Evolutionary conservation across 92 coral and sea anemone species (phyloP).

Genomic region (Porites lobata): DNA sequence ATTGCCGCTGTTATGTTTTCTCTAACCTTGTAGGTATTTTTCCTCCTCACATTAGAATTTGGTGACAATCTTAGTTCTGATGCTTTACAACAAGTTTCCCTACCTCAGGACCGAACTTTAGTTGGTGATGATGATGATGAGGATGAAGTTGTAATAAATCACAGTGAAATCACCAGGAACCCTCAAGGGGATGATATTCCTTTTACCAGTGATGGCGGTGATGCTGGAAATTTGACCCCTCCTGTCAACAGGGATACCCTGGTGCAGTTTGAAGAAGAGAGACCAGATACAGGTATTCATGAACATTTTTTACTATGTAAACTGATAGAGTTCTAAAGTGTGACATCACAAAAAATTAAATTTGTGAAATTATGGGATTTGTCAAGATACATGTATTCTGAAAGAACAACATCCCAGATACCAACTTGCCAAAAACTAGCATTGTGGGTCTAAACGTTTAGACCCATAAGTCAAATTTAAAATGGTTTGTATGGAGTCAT

Average conservation of each 20-base stretch:
- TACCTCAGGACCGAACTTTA: conserved; percentile 33
- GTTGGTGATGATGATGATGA: conserved; percentile 23
- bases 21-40: background rate
- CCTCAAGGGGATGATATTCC: conserved; percentile 47
- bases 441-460: too few relatives aligned
- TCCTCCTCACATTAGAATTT: conserved; percentile 13
- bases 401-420: too few relatives aligned
- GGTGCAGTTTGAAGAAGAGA: conserved; percentile 47
- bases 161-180: background rate
- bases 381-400: too few relatives aligned
- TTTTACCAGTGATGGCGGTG: conserved; percentile 36
- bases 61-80: conserved; percentile 22
- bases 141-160: conserved; percentile 23
- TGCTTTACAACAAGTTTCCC: background rate
- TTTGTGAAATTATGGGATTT: too few relatives aligned
- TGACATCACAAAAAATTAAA: too few relatives aligned
- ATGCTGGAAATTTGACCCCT: conserved; percentile 44
- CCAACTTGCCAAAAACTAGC: too few relatives aligned
- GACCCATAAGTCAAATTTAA: too few relatives aligned
- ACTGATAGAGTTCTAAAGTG: too few relatives aligned
- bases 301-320: too few relatives aligned
- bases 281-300: conserved; percentile 63
- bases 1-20: too few relatives aligned
- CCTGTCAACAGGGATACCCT: conserved; percentile 18
- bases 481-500: too few relatives aligned